Base-by-base conservation (phyloP, 2,888 invertebrate species). In the Eupithecia dodoneata region DNA sequence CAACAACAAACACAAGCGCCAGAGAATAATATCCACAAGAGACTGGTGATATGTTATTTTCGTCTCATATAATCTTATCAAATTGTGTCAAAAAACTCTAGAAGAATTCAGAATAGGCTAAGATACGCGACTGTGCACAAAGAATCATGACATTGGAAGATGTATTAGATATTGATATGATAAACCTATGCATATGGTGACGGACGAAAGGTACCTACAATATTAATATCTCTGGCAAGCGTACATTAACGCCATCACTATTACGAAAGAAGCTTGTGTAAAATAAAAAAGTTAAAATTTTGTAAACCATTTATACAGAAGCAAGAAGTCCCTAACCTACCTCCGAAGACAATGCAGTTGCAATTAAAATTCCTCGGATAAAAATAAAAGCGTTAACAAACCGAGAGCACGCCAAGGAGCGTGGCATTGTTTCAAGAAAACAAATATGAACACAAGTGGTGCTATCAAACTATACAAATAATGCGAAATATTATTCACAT, bases 141-240 rank as follows among this genome's bases (percentile, higher is more conserved):
- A 75, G 79, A 78, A 81, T 81, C 79, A 79, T 85, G 84, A 82
- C 82, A 84, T 49, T 83, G 76, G 72, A 77, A 73, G 79, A 81
- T 78, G 63, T 75, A 71, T 76, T 70, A 74, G 75, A 69, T 18
- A 59, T 59, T 18, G 55, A 59, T 63, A 63, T 59, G 59, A 59
- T 59, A 59, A 65, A 41, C 6, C 6, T 12, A 41, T 65, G 65
- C 41, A 41, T 12, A 65, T 13, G 30, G 15, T 41, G 65, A 65
- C 12, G 13, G 41, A 65, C 5, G 6, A 65, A 65, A 65, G n/a
- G 59, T 9, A 18, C 9, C 1, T 55, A 59, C 9, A 59, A 59
- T 52, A 52, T 2, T 52, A 13, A n/a, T 55, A 52, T 4, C n/a
- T 59, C 3, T 59, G 18, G 18, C 18, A 59, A 59, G 59, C 59